Conservation (phyloP, 2,113 vertebrate genomes). For the Acrocephalus arundinaceus region DNA sequence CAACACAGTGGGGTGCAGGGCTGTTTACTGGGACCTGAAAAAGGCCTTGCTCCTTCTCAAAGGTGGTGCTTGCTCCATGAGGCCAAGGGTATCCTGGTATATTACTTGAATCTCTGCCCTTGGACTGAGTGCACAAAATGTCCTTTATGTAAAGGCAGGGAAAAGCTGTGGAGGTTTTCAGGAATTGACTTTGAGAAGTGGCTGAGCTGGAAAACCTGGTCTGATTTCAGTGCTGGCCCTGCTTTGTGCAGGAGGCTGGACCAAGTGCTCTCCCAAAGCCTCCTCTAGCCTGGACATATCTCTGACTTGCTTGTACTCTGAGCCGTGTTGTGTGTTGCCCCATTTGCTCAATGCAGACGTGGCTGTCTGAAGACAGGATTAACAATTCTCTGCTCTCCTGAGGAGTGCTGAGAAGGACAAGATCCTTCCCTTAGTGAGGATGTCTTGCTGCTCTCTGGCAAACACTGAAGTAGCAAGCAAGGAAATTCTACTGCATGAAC, state of each 20-base stretch:
- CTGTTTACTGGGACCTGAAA: background rate
- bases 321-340: accelerated
- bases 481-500: background rate
- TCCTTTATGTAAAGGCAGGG: background rate
- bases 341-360: background rate
- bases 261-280: background rate
- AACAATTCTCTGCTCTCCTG: background rate
- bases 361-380: background rate
- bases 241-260: background rate
- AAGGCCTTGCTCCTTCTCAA: background rate
- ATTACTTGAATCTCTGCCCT: background rate
- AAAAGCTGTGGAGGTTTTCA: background rate
- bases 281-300: background rate
- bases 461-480: accelerated
- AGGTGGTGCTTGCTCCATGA: background rate
- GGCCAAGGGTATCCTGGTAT: background rate
- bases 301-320: background rate
- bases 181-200: background rate
- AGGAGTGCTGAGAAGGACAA: background rate
- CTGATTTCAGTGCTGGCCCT: background rate
- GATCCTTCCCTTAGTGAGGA: background rate
- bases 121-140: background rate
- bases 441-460: background rate
- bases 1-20: background rate
- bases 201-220: background rate